Percentiles rank a stretch among this genome's conserved stretches.
These are phyloP conservation scores for Parapsyche elsis DNA, from an alignment of 1,140 invertebrate genomes.

Conservation along the genomic window DNA sequence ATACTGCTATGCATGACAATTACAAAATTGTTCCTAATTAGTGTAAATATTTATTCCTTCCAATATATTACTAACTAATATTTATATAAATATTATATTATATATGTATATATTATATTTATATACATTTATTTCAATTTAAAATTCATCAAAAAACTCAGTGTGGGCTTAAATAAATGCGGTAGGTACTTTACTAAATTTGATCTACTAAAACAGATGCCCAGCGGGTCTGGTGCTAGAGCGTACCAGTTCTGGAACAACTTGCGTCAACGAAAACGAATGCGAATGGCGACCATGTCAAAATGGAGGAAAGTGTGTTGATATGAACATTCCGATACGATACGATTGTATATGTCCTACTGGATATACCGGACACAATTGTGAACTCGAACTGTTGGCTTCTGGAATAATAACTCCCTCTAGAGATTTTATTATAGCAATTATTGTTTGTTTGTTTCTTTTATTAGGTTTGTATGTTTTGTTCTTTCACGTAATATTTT, in stretches of 20 bases:
- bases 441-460: constrained; percentile 80
- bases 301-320: constrained; percentile 79
- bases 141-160: constrained; percentile 47
- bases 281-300: constrained; percentile 77
- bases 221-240: constrained; percentile 71
- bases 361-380: constrained; percentile 82
- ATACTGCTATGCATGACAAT: too few relatives aligned
- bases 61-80: too few relatives aligned
- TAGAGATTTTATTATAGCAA: constrained; percentile 85
- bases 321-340: constrained; percentile 75
- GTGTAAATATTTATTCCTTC: too few relatives aligned
- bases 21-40: too few relatives aligned
- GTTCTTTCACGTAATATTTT: not conserved
- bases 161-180: constrained; percentile 47
- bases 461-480: constrained; percentile 77
- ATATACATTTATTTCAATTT: too few relatives aligned
- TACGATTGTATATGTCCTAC: constrained; percentile 81
- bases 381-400: constrained; percentile 78
- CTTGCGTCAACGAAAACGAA: constrained; percentile 82
- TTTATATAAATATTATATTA: not conserved
- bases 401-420: constrained; percentile 82
- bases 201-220: constrained; percentile 71
- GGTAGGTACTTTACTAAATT: constrained; percentile 51
- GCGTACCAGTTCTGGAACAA: constrained; percentile 65
- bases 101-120: too few relatives aligned